Base-by-base conservation (phyloP, 2,888 invertebrate species). In the Anodontia alba region DNA sequence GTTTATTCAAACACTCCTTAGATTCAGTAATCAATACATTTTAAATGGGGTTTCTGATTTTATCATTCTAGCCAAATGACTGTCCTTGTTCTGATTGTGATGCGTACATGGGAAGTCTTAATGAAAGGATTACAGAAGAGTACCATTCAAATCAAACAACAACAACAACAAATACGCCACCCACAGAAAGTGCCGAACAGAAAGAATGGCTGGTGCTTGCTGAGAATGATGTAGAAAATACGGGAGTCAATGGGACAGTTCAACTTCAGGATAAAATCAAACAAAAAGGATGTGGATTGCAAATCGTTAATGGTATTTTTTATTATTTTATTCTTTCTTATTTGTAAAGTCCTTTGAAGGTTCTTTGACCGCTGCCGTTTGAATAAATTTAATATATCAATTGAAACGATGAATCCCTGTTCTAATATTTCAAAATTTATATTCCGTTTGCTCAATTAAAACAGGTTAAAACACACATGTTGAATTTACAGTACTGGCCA, bases 241-340 rank as follows among this genome's bases (percentile, higher is more conserved):
- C 3, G 20, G 10, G 17, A 3, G 46, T 46, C 3, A 17, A 46
- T 46, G 46, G 46, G 3, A 20, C 15, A 12, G 46, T 46, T 7
- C 5, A 12, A 20, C 15, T 20, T 12, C 17, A 46, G 17, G n/a
- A 20, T 12, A 46, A 46, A 46, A 20, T 46, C 15, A 46, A 46
- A 20, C 46, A 20, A 12, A 46, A 46, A 46, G 46, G 46, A 2
- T 86, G 86, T 73, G 86, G 86, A 0, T n/a, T 86, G 0, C 86
- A 86, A 68, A 73, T 86, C 8, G 69, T 75, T 3, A 46, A 73
- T 57, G 83, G 81, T 83, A 73, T 23, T 46, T 20, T 42, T n/a
- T 33, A 7, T 36, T 8, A 3, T 29, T 38, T 38, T 38, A 5
- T 38, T 12, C 5, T 38, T 38, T 38, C n/a, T n/a, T n/a, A n/a